Evolutionary conservation across 2,113 vertebrate genomes (phyloP).

Genomic region (Mugil cephalus): DNA sequence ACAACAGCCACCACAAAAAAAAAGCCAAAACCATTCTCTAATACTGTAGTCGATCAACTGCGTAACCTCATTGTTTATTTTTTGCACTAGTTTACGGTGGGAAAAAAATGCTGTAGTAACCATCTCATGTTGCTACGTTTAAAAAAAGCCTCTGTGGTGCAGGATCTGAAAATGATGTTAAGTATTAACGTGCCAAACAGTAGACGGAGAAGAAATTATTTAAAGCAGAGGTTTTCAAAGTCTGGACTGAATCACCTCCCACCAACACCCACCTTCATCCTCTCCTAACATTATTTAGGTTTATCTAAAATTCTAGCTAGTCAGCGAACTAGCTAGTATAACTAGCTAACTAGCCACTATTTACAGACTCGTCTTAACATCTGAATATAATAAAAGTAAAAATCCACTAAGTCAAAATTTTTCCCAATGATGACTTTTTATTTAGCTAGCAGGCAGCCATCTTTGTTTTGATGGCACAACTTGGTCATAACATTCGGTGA

Average conservation of each 20-base stretch:
- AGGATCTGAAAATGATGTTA: slow-evolving; percentile 47
- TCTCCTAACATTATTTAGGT: neutral
- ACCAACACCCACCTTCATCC: neutral
- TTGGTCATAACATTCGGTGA: too few relatives aligned
- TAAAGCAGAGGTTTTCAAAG: slow-evolving; percentile 32
- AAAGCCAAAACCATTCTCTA: slow-evolving; percentile 80
- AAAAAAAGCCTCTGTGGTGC: slow-evolving; percentile 79
- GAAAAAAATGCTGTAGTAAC: slow-evolving; percentile 75
- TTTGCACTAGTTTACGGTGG: slow-evolving; percentile 91
- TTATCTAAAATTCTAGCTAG: too few relatives aligned
- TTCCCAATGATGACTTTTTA: neutral
- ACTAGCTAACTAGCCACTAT: too few relatives aligned
- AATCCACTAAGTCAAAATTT: too few relatives aligned
- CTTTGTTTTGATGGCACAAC: neutral
- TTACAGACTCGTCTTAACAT: neutral
- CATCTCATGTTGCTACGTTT: slow-evolving; percentile 85
- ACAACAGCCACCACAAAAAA: slow-evolving; percentile 34
- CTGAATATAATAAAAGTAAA: neutral
- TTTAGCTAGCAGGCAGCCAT: neutral
- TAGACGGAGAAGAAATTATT: slow-evolving; percentile 42
- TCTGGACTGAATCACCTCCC: neutral
- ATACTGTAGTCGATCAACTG: slow-evolving; percentile 89
- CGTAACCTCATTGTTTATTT: slow-evolving; percentile 89
- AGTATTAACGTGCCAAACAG: slow-evolving; percentile 80
- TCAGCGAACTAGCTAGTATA: too few relatives aligned